Base-by-base conservation (phyloP, 2,888 invertebrate species). In the Antheraea yamamai region DNA sequence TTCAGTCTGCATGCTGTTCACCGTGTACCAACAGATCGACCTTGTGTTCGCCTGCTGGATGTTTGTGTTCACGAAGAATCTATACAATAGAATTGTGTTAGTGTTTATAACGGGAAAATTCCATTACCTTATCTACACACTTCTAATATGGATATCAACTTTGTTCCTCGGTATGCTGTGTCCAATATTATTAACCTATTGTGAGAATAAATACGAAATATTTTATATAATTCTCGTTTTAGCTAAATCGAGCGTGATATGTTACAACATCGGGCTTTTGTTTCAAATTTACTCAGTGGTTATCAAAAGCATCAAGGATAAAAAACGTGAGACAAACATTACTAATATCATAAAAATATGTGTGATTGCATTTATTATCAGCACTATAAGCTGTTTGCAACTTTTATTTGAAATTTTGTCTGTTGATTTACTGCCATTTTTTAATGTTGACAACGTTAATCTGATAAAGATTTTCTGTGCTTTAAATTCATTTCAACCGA, bases 71-170 rank as follows among this genome's bases (percentile, higher is more conserved):
- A 89, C 91, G 0, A 91, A 89, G 77, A 89, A 91, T 74, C 78
- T 93, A 10, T 92, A 91, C 78, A 87, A 91, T n/a, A 92, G 91
- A 82, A 84, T 92, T 10, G 87, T 92, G 1, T 70, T 87, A 4
- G 92, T 91, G 70, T 90, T 90, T 55, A 76, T 79, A 2, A 72
- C 82, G 7, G 79, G 81, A n/a, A 84, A 84, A 64, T 77, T 76
- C 18, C 87, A 82, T 61, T 81, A 91, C 4, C 16, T 79, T 0
- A 1, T 83, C 0, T 74, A 85, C 0, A 86, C 86, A 0, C 26
- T 83, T 4, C 26, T 83, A 0, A 81, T 89, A 52, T 92, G 90
- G 90, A 61, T 79, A 0, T 35, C 85, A 1, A 82, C 88, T 1
- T 71, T 89, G n/a, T 87, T 88, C 0, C 16, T 90, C 0, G 90